Evolutionary conservation across 2,113 vertebrate species (phyloP), one percentile per base, ranked within the genome.

Genomic region (Cyrtonyx montezumae): DNA sequence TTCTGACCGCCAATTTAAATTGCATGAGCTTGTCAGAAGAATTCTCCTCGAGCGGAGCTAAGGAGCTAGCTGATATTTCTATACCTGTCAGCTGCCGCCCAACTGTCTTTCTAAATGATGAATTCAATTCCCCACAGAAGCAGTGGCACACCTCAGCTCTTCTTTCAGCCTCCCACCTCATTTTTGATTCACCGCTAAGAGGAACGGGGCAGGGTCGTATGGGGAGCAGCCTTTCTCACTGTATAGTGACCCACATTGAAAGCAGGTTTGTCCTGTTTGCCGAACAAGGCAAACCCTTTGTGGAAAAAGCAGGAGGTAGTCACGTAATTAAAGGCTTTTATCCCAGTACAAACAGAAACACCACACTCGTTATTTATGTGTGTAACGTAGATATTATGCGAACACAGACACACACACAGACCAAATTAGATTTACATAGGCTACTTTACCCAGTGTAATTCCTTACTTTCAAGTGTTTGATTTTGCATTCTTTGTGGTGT

Each of bases 201-300:
- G 51, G 84, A 90, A 49, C 0, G 0, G 82, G 56, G 15, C 46
- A 61, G 43, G 15, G 18, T 59, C 0, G 0, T 30, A 2, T 1
- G 32, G 69, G 51, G 46, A 93, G 3, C 43, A 70, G 73, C 65
- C 56, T 67, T 43, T 67, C 79, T 56, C 59, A n/a, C 26, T 42
- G 51, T 12, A 36, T 83, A 73, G 56, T 86, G 80, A 94, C 56
- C 74, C 77, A 91, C 78, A 81, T 79, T 83, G 19, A 84, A 69
- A 93, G 45, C 96, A 93, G 87, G 96, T 94, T 83, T 86, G 1
- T 86, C 96, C 91, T 94, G 95, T 90, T 95, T 53, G 5, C 58
- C 53, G n/a, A 81, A 58, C 42, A 48, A 93, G n/a, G 66, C 15
- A 81, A 88, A 46, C 19, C 25, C 23, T 61, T 74, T 15, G 46